Evolutionary conservation across 2,797 vertebrate genomes (phyloP).

Genomic region (Parambassis ranga): DNA sequence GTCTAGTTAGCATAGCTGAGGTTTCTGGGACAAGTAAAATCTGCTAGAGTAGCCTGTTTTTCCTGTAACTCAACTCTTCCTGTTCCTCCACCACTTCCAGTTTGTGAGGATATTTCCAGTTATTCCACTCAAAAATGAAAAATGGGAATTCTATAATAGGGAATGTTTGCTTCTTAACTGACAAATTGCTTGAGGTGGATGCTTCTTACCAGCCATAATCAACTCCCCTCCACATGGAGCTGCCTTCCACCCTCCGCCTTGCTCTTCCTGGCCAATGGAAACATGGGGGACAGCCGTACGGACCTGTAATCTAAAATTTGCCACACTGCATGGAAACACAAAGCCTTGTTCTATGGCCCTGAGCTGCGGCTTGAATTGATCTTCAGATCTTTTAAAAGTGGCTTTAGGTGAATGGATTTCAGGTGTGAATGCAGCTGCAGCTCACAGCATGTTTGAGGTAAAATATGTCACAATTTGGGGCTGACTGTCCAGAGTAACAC

Average conservation of each 20-base stretch:
- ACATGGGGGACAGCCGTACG: constrained; percentile 56
- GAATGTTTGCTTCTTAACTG: constrained; percentile 62
- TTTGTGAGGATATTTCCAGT: constrained; percentile 66
- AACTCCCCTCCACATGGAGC: constrained; percentile 60
- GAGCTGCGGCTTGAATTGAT: constrained; percentile 68
- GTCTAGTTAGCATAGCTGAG: constrained; percentile 49
- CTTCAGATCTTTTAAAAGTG: constrained; percentile 6
- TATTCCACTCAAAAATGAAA: constrained; percentile 65
- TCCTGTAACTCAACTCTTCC: constrained; percentile 50
- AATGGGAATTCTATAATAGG: constrained; percentile 57
- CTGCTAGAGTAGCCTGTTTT: constrained; percentile 48
- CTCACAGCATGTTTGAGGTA: neutral
- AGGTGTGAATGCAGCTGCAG: constrained; percentile 32
- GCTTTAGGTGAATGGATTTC: constrained; percentile 24
- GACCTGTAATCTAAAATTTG: constrained; percentile 65
- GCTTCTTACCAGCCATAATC: constrained; percentile 71
- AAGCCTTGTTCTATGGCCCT: constrained; percentile 51
- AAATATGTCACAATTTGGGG: neutral
- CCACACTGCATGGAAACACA: constrained; percentile 60
- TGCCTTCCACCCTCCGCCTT: constrained; percentile 60
- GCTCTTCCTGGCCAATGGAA: constrained; percentile 62
- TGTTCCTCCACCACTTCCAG: constrained; percentile 53
- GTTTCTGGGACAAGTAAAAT: constrained; percentile 47
- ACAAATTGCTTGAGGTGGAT: constrained; percentile 69
- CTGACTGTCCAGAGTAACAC: neutral